Base-by-base conservation (phyloP, 2,888 invertebrate genomes). In the Pseudanteris insignis region DNA sequence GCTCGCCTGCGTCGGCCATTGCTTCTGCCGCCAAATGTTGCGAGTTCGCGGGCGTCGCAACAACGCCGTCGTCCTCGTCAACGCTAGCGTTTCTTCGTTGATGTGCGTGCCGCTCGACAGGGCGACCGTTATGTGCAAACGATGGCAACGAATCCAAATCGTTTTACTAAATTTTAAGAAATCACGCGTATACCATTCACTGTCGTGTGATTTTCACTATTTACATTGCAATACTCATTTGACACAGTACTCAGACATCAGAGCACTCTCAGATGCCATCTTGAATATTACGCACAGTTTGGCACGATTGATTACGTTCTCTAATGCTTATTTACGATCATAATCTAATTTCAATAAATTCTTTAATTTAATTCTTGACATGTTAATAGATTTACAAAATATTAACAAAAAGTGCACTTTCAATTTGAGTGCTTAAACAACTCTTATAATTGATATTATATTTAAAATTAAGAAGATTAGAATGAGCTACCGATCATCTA, bases 201-300 rank as follows among this genome's bases (percentile, higher is more conserved):
- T 29, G 63, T 40, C 54, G 51, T 37, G 18, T 43, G 44, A 26
- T 63, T 25, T 25, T 60, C 71, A 71, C 70, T 79, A 79, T 79
- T 79, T 78, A 78, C 79, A 79, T 78, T 74, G 73, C 72, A 72
- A 65, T 71, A 67, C 63, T 75, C 76, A 65, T 75, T 77, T 78
- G 79, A 79, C 80, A 78, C 78, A 70, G 76, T 74, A 72, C 74
- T 74, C 70, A n/a, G n/a, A n/a, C n/a, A n/a, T n/a, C n/a, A 69
- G 69, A 73, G 73, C 74, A 72, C 73, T 73, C 72, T 79, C 78
- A 72, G 80, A 79, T 76, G 81, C 81, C 81, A 81, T 81, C 79
- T 81, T 81, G 78, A 70, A 74, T 54, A 43, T 14, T 29, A 34
- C 38, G 50, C 53, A 53, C 43, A 44, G 50, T 58, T 58, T 50